Conservation (phyloP, 2,797 vertebrate genomes). For the Muscicapa striata region DNA sequence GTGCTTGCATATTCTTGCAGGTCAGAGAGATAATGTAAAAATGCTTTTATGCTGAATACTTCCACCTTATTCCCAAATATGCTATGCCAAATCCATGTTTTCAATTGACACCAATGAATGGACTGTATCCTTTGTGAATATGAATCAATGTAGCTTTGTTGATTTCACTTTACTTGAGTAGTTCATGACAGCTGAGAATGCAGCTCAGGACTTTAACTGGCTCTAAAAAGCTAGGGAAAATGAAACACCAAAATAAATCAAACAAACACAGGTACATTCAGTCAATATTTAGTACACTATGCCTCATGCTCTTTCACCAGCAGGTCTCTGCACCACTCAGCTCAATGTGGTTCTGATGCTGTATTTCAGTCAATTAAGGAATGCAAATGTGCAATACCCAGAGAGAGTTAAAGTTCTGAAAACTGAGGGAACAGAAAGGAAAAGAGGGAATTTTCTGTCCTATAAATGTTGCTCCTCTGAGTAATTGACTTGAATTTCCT, state of each 20-base stretch:
- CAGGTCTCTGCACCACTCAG: neutral
- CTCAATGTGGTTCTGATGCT: neutral
- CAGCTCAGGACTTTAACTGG: slow-evolving; percentile 2
- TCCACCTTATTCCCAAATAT: neutral
- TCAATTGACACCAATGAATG: neutral
- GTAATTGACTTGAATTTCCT: neutral
- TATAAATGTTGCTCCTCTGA: neutral
- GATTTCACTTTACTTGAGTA: slow-evolving; percentile 41
- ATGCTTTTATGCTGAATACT: neutral
- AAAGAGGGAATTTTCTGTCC: neutral
- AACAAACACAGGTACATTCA: neutral
- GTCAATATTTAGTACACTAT: slow-evolving; percentile 1
- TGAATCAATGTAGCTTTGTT: neutral
- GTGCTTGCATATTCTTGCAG: neutral
- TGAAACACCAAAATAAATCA: slow-evolving; percentile 19
- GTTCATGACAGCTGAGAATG: slow-evolving; percentile 11
- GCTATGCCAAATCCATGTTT: neutral
- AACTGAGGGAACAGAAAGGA: neutral
- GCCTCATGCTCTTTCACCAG: neutral
- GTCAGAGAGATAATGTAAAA: slow-evolving; percentile 11
- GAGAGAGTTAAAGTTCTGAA: neutral
- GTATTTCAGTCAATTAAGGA: neutral
- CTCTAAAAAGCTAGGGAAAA: slow-evolving; percentile 5
- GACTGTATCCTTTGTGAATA: neutral
- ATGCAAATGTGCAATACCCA: neutral